A percentile compares a stretch with the other conserved stretches of the same genome.
phyloP scores from a whole-genome alignment of 2,888 invertebrate genomes.

The Nebria salina region DNA sequence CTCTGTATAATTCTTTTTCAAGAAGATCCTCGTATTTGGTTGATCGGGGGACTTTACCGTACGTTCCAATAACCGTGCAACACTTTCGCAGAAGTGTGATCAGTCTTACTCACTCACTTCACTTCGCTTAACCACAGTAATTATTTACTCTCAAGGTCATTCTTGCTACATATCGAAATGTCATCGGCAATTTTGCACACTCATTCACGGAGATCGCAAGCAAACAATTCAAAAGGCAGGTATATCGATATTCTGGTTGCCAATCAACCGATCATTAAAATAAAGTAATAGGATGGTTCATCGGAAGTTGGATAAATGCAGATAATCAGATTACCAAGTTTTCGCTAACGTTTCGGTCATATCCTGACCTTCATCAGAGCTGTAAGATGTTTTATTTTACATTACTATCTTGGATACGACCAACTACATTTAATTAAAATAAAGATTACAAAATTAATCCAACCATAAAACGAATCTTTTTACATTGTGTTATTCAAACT shows the following conservation, averaged over 20 bases:
- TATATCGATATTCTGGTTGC: not conserved
- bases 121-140: not conserved
- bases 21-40: not conserved
- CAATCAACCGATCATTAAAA: not conserved
- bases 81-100: constrained; percentile 33
- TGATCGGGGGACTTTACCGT: not conserved
- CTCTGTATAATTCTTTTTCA: not conserved
- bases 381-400: too few relatives aligned
- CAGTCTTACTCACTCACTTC: constrained; percentile 23
- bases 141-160: constrained; percentile 36
- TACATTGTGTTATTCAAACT: not conserved
- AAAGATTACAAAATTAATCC: not conserved
- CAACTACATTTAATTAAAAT: too few relatives aligned
- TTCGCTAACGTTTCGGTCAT: too few relatives aligned
- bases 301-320: too few relatives aligned
- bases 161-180: constrained; percentile 6
- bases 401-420: too few relatives aligned
- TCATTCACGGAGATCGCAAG: constrained; percentile 23
- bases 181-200: constrained; percentile 30
- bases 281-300: too few relatives aligned
- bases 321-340: too few relatives aligned
- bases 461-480: not conserved
- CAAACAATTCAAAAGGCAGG: not conserved
- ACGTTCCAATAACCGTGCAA: constrained; percentile 10
- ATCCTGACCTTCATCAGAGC: too few relatives aligned